Percentiles rank a stretch among this genome's conserved stretches.
Evolutionary conservation across 37 sponge, comb jelly and placozoan species (phyloP).

Genomic region (Amphimedon queenslandica): DNA sequence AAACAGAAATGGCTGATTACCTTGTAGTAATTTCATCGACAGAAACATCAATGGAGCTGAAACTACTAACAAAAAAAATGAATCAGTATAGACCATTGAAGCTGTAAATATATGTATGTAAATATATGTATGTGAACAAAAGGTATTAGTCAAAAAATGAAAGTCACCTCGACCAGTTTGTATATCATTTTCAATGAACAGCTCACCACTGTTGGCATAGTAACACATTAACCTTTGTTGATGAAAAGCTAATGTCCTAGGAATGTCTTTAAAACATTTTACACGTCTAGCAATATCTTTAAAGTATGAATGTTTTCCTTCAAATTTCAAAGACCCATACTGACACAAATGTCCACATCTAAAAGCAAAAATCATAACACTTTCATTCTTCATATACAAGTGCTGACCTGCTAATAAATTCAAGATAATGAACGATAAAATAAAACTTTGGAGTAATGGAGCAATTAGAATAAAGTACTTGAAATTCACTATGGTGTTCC

Average conservation of each 20-base stretch:
- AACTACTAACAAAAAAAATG: too few species aligned
- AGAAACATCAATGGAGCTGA: too few species aligned
- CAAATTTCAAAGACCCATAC: constrained; percentile 62
- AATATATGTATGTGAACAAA: neutral
- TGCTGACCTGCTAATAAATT: constrained; percentile 37
- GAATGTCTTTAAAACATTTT: constrained; percentile 35
- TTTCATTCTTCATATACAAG: neutral
- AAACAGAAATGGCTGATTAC: too few species aligned
- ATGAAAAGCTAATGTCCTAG: constrained; percentile 42
- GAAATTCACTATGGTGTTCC: constrained; percentile 27
- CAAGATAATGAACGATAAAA: constrained; percentile 49
- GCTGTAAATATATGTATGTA: neutral
- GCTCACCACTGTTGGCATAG: constrained; percentile 9
- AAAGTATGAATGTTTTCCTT: constrained; percentile 57
- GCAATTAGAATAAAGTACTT: constrained; percentile 32
- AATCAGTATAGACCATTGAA: too few species aligned
- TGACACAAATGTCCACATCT: constrained; percentile 60
- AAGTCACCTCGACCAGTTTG: neutral
- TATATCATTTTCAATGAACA: neutral
- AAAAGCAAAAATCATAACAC: neutral
- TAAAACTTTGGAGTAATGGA: constrained; percentile 44
- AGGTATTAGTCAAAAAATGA: too few species aligned
- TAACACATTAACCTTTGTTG: constrained; percentile 52
- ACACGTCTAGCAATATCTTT: constrained; percentile 29
- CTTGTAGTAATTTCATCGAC: too few species aligned